A percentile compares a stretch with the other conserved stretches of the same genome.
Conservation (phyloP, 2,888 invertebrate species). For the Cancer borealis region DNA sequence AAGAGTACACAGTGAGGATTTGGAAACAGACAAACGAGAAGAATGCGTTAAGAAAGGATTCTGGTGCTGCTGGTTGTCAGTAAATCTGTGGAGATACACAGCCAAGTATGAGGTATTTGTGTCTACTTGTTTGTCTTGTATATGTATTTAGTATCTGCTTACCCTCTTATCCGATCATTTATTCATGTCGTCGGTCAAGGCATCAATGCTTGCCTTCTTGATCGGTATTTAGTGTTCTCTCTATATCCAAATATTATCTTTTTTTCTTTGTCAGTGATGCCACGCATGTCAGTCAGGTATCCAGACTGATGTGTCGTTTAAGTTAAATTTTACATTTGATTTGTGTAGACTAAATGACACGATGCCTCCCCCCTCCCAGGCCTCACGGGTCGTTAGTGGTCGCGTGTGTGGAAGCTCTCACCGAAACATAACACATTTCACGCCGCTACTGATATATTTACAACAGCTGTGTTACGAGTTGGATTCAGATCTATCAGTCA, state of each 20-base stretch:
- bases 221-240: neutral
- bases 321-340: neutral
- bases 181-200: neutral
- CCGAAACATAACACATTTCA: conserved; percentile 35
- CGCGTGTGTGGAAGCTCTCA: neutral
- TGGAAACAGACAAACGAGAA: neutral
- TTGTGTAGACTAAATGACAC: neutral
- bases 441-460: neutral
- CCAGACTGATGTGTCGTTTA: neutral
- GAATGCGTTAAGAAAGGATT: neutral
- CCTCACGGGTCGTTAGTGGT: neutral
- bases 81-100: too few relatives aligned
- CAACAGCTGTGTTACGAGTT: neutral
- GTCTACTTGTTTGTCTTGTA: neutral
- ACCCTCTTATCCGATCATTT: neutral
- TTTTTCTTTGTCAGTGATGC: neutral
- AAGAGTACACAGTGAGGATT: neutral
- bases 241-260: neutral
- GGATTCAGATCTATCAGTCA: neutral
- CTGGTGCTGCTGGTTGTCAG: neutral
- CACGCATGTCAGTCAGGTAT: neutral
- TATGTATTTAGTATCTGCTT: neutral
- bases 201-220: neutral
- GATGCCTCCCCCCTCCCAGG: neutral
- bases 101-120: neutral